Base-by-base conservation (phyloP, 2,113 vertebrate genomes). In the Coracopsis vasa region DNA sequence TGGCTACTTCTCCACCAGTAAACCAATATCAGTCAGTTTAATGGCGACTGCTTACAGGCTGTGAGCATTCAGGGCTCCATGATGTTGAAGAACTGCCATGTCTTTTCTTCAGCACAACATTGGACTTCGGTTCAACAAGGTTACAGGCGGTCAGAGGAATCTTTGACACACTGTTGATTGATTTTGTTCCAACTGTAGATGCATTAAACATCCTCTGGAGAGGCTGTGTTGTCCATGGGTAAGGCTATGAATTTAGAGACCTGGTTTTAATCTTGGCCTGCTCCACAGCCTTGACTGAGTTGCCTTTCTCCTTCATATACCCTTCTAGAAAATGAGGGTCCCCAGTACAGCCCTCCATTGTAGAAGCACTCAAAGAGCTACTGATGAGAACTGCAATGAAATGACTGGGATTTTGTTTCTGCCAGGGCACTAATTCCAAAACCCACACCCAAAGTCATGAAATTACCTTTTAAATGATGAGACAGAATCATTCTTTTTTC, bases 401-500 rank as follows among this genome's bases (percentile, higher is more conserved):
- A 75, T 81, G 84, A 87, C 83, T 94, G 42, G 53, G n/a, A 65
- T 81, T 85, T 90, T 95, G 41, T 89, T 81, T 74, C 88, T 81
- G 77, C 51, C 83, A 81, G 64, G 2, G 5, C 8, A 17, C 27
- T 47, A 44, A 44, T 92, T 93, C 77, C 92, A 92, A 80, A 92
- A 33, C 18, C 80, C 95, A 94, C 95, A 87, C 91, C 86, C 88
- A 85, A 82, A 72, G 10, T 72, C 50, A 75, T 25, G 45, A 87
- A 92, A 95, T 79, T 91, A 72, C 77, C 73, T 96, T 89, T 85
- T 73, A 70, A 93, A 93, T 37, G 29, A 86, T 86, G 82, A 94
- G 65, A 75, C 51, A 92, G 71, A 93, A 74, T 88, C 0, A 62
- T 65, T 75, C 8, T 61, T 44, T 82, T 88, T 24, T 6, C 10